Percentiles rank a stretch among this genome's conserved stretches.
These are phyloP conservation scores for Clitarchus hookeri DNA, from an alignment of 2,888 invertebrate species.

Conservation along the genomic window DNA sequence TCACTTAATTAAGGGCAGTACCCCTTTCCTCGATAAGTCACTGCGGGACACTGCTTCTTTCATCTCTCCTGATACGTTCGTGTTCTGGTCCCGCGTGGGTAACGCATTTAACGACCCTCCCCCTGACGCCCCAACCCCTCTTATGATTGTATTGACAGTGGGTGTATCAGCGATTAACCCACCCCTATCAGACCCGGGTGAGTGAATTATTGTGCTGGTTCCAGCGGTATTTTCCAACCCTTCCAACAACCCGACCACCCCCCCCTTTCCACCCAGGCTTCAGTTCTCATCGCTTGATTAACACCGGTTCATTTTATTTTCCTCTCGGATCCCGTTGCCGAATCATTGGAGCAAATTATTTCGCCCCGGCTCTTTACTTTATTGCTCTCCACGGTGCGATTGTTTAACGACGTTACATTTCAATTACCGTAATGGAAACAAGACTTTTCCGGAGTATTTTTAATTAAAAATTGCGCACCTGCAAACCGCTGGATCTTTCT, in stretches of 20 bases:
- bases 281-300: neutral
- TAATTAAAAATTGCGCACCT: neutral
- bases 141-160: neutral
- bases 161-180: conserved; percentile 2
- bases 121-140: neutral
- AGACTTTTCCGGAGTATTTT: neutral
- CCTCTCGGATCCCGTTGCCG: neutral
- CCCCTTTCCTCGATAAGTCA: too few relatives aligned
- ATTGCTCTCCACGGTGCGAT: neutral
- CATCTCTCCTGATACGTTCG: neutral
- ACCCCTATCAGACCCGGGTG: neutral
- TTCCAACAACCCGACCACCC: too few relatives aligned
- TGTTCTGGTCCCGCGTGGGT: neutral
- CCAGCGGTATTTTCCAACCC: neutral
- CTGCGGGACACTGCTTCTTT: neutral
- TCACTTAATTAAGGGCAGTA: too few relatives aligned
- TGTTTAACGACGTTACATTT: conserved; percentile 14
- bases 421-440: conserved; percentile 14
- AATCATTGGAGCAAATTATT: neutral
- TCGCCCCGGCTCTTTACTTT: neutral
- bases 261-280: too few relatives aligned
- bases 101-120: neutral
- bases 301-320: conserved; percentile 4
- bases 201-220: neutral
- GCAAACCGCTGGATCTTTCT: neutral